phyloP scores from a whole-genome alignment of 2,113 vertebrate genomes.

The Onychorhynchus coronatus region DNA sequence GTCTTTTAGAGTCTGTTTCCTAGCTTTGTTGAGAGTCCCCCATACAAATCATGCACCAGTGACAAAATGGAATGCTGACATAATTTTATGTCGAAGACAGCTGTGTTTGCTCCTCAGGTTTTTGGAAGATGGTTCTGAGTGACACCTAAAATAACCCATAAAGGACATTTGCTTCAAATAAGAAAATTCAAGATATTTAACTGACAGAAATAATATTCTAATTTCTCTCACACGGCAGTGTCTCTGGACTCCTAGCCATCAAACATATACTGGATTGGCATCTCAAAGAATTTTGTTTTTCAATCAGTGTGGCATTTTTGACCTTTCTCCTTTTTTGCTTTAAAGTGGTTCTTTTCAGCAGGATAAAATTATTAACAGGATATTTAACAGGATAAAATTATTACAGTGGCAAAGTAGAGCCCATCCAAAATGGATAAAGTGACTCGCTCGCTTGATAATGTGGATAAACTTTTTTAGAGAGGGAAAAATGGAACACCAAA shows the following conservation, averaged over 20 bases:
- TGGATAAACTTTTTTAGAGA: not conserved
- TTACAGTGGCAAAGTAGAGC: not conserved
- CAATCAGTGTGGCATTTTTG: not conserved
- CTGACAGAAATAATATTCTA: not conserved
- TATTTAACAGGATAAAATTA: not conserved
- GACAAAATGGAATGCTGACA: not conserved
- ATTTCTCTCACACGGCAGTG: not conserved
- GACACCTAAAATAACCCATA: not conserved
- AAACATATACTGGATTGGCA: not conserved
- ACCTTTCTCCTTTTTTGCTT: not conserved
- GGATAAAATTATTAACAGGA: not conserved
- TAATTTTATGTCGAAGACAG: not conserved
- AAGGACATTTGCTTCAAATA: not conserved
- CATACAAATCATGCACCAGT: accelerated
- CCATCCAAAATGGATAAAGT: not conserved
- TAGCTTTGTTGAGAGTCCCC: not conserved
- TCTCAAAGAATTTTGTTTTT: not conserved
- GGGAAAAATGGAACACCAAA: not conserved
- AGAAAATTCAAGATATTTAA: not conserved
- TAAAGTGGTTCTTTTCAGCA: not conserved
- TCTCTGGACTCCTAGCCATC: not conserved
- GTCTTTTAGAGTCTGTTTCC: not conserved
- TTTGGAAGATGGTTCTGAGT: not conserved
- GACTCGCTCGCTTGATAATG: not conserved
- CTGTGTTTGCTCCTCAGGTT: not conserved